Base-by-base conservation (phyloP, 1,140 invertebrate genomes). In the Drosophila serrata region DNA sequence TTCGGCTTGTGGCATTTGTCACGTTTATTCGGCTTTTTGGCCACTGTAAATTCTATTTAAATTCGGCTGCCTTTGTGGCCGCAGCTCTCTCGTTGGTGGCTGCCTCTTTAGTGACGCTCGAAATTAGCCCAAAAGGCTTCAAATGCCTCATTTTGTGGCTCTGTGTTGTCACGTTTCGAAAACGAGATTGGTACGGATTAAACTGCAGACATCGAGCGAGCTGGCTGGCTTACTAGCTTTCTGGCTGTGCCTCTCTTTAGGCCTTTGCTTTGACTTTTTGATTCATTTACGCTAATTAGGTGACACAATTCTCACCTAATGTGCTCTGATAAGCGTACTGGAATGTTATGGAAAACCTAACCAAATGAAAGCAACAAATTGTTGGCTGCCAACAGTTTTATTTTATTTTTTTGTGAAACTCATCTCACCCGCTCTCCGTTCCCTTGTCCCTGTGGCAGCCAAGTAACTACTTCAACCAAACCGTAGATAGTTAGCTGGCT, bases 281-380 rank as follows among this genome's bases (percentile, higher is more conserved):
- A 88, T 87, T 80, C 90, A 91, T 91, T 91, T 91, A 91, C 81
- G 88, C 82, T 91, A 91, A 91, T 91, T 91, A 91, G 90, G 90
- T 91, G 90, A 91, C 90, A 91, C 90, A 91, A 91, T 91, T 91
- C 90, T 91, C 90, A 91, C 90, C 85, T 91, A 91, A 91, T 91
- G 90, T 88, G 82, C 69, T 79, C 79, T 81, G 90, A 91, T 91
- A 91, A 87, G 69, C 80, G 57, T 76, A 76, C 55, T 46, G 69
- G 85, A 90, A 90, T 85, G 64, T 68, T 61, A 45, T 58, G 73
- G 60, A 62, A 70, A 72, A 72, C 6, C 42, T 6, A 81, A 63
- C 49, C 55, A 40, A 60, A 75, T 37, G 45, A 64, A 67, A 75
- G 58, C 75, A 88, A 78, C 80, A 87, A 87, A 87, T 87, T 88